Base-by-base conservation (phyloP, 2,888 invertebrate genomes). In the Eupithecia centaureata region DNA sequence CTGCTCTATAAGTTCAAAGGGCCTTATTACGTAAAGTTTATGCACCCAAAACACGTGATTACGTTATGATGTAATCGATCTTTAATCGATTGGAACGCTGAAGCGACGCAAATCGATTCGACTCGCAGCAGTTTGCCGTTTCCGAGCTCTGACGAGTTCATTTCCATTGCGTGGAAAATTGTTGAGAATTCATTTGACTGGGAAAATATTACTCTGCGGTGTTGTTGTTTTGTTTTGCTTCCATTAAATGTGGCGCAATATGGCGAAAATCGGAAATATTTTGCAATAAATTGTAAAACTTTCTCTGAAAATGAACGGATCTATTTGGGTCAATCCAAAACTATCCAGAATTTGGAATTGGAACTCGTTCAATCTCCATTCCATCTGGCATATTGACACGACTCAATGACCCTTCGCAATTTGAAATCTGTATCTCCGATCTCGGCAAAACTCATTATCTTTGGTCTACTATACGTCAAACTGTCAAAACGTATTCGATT, bases 401-500 rank as follows among this genome's bases (percentile, higher is more conserved):
- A 65, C 65, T 71, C 66, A 70, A 62, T 15, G 56, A 57, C 62
- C 65, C 67, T 66, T 57, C 42, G 64, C 59, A 60, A 70, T 71
- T 74, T 75, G 66, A 77, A 79, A 81, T 77, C 54, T 15, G 58
- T 74, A 30, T 73, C 70, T 63, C 73, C 67, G 62, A 63, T 69
- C 77, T 74, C 68, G 69, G 73, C 66, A 59, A 66, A 76, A 74
- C 76, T 74, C 76, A 77, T 76, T 80, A 76, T 77, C 75, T 72
- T 28, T 51, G 68, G 81, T 81, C 79, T 80, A 77, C 78, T 83
- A 87, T 83, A 82, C 76, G 84, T 87, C 85, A 81, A 79, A 78
- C 81, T 84, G 86, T 85, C 85, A 80, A 79, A 80, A 77, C 70
- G 77, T 79, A 84, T 86, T 88, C 82, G 83, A 81, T 86, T 86